Evolutionary conservation across 1,140 invertebrate species (phyloP).

Genomic region (Aphis gossypii): DNA sequence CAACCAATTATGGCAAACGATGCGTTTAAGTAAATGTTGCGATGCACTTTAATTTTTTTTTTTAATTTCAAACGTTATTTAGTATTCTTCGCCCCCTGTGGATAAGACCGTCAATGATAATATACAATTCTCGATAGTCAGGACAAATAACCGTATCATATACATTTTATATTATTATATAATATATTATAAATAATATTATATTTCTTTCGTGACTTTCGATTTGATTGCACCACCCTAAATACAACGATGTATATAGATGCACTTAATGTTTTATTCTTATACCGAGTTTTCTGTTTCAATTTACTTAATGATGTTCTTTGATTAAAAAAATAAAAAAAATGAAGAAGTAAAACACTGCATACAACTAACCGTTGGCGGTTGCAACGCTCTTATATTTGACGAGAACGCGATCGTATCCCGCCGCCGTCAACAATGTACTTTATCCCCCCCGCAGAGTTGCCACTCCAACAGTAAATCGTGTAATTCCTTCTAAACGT

Average conservation of each 20-base stretch:
- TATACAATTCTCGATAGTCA: not conserved
- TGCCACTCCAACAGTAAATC: constrained; percentile 45
- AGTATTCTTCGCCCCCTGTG: not conserved
- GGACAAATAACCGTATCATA: constrained; percentile 13
- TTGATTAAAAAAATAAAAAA: constrained; percentile 36
- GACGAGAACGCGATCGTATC: not conserved
- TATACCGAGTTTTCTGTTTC: constrained; percentile 38
- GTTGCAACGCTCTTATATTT: not conserved
- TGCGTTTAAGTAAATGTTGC: not conserved
- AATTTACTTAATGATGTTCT: constrained; percentile 57
- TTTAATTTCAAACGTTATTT: not conserved
- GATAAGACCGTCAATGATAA: not conserved
- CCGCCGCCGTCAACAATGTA: constrained; percentile 44
- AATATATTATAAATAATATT: not conserved
- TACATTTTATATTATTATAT: not conserved
- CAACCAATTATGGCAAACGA: not conserved
- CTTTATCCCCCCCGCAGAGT: constrained; percentile 1
- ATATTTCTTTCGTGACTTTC: constrained; percentile 10
- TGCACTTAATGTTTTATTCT: constrained; percentile 8
- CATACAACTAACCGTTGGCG: not conserved
- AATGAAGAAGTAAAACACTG: not conserved
- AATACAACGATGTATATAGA: not conserved
- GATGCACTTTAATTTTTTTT: not conserved
- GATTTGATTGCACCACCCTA: not conserved
- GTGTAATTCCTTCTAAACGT: constrained; percentile 56